Base-by-base conservation (phyloP, 2,888 invertebrate species). In the Athripsodes cinereus region DNA sequence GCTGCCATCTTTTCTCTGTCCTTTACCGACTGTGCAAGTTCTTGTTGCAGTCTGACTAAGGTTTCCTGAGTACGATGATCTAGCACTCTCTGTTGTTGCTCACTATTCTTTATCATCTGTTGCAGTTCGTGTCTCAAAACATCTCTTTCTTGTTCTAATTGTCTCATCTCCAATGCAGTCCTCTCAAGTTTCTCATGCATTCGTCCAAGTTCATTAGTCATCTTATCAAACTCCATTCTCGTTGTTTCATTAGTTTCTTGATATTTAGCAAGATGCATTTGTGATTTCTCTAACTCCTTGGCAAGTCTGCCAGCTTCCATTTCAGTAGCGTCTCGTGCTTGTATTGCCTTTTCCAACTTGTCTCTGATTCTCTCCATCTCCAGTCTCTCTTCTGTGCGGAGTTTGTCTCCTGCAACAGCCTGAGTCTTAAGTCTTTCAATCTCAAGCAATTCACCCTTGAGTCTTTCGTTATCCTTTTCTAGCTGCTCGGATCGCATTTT, bases 291-390 rank as follows among this genome's bases (percentile, higher is more conserved):
- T 57, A 90, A 79, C 74, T 91, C 93, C 70, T 90, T 90, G 20
- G 90, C 90, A 63, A 92, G 75, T 64, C 90, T 81, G 56, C 90
- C 90, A 26, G 90, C 90, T 71, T 92, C 92, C 73, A 90, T 81
- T 77, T 92, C 92, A 6, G 90, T 90, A 52, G 90, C 85, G 69
- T 92, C 91, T 66, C 91, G 81, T 0, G 87, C 86, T 69, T 87
- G 86, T 62, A 91, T 84, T 13, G 91, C 89, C 73, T 92, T 91
- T 69, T 93, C 93, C 55, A 92, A 78, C 70, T 92, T 90, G 66
- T 93, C 92, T 65, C 91, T 84, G 57, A 92, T 77, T 65, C 92
- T 82, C 71, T 93, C 92, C 57, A 91, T 85, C 76, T 93, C 93
- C 66, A 86, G 83, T 66, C 84, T 81, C 67, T 85, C 89, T 67